Base-by-base conservation (phyloP, 1,140 invertebrate species). In the Plectrocnemia conspersa region DNA sequence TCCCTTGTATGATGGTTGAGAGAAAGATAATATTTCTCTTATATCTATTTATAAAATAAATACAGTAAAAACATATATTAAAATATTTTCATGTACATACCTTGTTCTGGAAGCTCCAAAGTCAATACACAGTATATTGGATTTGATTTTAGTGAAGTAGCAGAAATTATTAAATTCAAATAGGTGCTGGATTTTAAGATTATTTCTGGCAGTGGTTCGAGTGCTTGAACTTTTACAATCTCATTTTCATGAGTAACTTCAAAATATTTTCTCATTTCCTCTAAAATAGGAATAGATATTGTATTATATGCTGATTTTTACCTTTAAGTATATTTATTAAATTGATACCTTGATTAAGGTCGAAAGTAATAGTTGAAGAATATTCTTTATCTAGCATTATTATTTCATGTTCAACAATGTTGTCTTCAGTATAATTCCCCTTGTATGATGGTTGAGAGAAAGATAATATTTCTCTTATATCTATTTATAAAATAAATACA, bases 231-330 rank as follows among this genome's bases (percentile, higher is more conserved):
- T 2, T 3, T 27, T 7, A 52, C 13, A n/a, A 19, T 52, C 6
- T 41, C 13, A 6, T 15, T 15, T 1, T 21, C 15, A 23, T 27
- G 6, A 2, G 23, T 11, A 3, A 42, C 33, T 7, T 41, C 2
- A 19, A 52, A 52, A 35, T 25, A 42, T 6, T 7, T 11, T 2
- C 9, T 27, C 2, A 9, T n/a, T n/a, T n/a, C 4, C 2, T 40
- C 49, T 52, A 36, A 23, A 50, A 50, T 19, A 24, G n/a, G 15
- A 38, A 10, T 38, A 9, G 6, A 10, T 41, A 18, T 21, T 16
- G 3, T 3, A 18, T 15, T 6, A 25, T 13, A 23, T 15, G 15
- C 25, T 13, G n/a, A 9, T 18, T 24, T 11, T 11, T n/a, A 9
- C 15, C 6, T n/a, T 9, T 9, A 18, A 40, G 36, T 40, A 40